A percentile compares a stretch with the other conserved stretches of the same genome.
These are phyloP conservation scores for Rhynchophorus ferrugineus DNA, from an alignment of 1,140 invertebrate species.

Conservation along the genomic window DNA sequence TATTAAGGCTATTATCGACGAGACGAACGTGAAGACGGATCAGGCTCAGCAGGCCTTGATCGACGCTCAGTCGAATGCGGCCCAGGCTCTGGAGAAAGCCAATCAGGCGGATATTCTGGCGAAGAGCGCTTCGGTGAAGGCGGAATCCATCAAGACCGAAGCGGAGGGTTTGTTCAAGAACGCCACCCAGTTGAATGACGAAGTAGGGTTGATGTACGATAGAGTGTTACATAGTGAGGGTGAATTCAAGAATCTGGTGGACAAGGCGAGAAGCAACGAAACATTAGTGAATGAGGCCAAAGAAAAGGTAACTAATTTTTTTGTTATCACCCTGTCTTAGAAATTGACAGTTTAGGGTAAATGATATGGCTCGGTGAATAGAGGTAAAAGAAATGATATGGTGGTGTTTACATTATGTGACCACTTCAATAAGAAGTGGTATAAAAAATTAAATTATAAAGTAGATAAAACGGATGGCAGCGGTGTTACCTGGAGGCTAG, in stretches of 20 bases:
- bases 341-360: too few species aligned
- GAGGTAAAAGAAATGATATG: too few species aligned
- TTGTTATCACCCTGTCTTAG: too few species aligned
- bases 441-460: too few species aligned
- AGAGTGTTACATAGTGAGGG: slow-evolving; percentile 64
- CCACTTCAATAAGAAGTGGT: too few species aligned
- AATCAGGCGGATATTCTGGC: slow-evolving; percentile 64
- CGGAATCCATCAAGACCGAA: slow-evolving; percentile 57
- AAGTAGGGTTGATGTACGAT: slow-evolving; percentile 64
- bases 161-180: slow-evolving; percentile 68
- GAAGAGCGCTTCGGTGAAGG: slow-evolving; percentile 66
- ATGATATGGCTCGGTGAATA: too few species aligned
- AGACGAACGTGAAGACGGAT: slow-evolving; percentile 53
- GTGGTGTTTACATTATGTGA: too few species aligned
- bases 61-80: slow-evolving; percentile 71
- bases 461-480: too few species aligned
- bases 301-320: slow-evolving; percentile 48
- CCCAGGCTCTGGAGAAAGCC: slow-evolving; percentile 66
- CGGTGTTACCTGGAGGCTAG: too few species aligned
- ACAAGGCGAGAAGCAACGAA: slow-evolving; percentile 66
- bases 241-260: slow-evolving; percentile 62
- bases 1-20: slow-evolving; percentile 48
- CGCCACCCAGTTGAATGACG: slow-evolving; percentile 64
- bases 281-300: slow-evolving; percentile 65
- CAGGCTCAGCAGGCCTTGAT: slow-evolving; percentile 64